Percentiles rank a stretch among this genome's conserved stretches.
phyloP scores from a whole-genome alignment of 2,113 vertebrate species.

The Nannobrachium achirus region DNA sequence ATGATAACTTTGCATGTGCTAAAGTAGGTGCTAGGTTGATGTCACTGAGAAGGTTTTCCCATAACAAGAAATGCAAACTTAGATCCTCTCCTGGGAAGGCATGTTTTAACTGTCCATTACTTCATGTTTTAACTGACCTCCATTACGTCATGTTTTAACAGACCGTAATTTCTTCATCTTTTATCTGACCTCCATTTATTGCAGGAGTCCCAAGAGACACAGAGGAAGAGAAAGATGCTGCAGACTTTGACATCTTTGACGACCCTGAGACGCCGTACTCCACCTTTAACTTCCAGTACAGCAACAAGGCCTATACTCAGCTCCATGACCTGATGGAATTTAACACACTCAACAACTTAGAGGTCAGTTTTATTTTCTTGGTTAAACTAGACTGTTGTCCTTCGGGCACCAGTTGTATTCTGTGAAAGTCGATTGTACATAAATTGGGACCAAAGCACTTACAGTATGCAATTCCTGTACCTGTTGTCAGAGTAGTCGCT shows the following conservation, averaged over 20 bases:
- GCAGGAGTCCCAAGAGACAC: conserved; percentile 90
- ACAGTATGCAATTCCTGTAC: no score
- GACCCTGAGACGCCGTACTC: conserved; percentile 92
- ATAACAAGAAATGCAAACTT: not conserved
- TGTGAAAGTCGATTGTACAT: not conserved
- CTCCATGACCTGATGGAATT: conserved; percentile 98
- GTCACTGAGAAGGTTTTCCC: no score
- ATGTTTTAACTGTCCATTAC: not conserved
- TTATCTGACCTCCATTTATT: no score
- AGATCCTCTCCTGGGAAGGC: no score
- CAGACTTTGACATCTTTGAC: conserved; percentile 98
- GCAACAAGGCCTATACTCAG: conserved; percentile 89
- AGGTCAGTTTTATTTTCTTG: conserved; percentile 76
- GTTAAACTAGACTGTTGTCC: not conserved
- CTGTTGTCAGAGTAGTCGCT: no score
- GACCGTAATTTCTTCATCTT: not conserved
- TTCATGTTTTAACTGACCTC: not conserved
- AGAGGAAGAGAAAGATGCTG: conserved; percentile 88
- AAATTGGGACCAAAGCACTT: not conserved
- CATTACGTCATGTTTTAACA: not conserved
- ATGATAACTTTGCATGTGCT: no score
- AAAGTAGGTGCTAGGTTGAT: no score
- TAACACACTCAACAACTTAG: conserved; percentile 96
- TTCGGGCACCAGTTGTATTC: not conserved
- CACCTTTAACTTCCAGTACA: conserved; percentile 97